A percentile compares a stretch with the other conserved stretches of the same genome.
These are phyloP conservation scores for Eupithecia vulgata DNA, from an alignment of 2,888 invertebrate genomes.

Conservation along the genomic window DNA sequence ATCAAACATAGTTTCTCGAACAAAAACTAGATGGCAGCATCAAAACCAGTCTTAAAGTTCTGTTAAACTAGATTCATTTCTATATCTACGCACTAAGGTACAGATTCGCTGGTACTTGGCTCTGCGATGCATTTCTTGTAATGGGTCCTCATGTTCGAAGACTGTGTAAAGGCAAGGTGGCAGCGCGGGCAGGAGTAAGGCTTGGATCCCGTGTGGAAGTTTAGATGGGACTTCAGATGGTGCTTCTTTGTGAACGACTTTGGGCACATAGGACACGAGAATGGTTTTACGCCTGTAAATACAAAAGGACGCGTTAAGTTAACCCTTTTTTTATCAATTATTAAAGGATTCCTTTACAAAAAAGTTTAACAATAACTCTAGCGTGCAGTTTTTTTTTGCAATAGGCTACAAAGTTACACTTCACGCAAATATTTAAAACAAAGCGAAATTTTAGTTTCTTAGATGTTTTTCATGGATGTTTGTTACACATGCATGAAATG, in stretches of 20 bases:
- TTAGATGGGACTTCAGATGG: constrained; percentile 92
- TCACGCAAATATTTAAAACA: too few species aligned
- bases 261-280: constrained; percentile 85
- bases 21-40: neutral
- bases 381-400: too few species aligned
- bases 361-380: too few species aligned
- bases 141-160: constrained; percentile 94
- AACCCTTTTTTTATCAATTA: too few species aligned
- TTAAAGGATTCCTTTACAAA: too few species aligned
- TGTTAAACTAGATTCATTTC: neutral
- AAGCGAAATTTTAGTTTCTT: too few species aligned
- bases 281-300: constrained; percentile 89
- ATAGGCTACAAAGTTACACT: too few species aligned
- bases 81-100: neutral
- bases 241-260: constrained; percentile 94
- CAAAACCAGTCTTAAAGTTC: neutral
- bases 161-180: constrained; percentile 91
- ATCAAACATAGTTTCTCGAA: neutral
- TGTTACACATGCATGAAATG: too few species aligned
- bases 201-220: constrained; percentile 92
- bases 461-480: too few species aligned
- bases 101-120: constrained; percentile 23
- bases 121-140: constrained; percentile 88
- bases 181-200: constrained; percentile 87
- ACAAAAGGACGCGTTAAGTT: neutral